These are phyloP conservation scores for Zosterops lateralis DNA, from an alignment of 2,113 vertebrate species.

Conservation along the genomic window DNA sequence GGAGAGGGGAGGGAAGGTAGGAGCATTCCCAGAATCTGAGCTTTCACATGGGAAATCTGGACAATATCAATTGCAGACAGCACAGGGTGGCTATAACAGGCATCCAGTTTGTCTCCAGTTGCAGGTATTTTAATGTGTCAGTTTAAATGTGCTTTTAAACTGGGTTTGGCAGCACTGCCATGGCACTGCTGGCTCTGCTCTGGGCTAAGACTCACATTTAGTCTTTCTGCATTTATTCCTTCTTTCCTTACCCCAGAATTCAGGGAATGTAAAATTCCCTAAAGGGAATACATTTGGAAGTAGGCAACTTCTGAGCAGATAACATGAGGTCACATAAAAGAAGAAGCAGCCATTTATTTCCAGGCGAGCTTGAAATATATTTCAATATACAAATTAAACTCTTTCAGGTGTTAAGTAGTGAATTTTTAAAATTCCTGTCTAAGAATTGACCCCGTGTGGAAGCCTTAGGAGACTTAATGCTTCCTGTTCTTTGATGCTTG, in stretches of 20 bases:
- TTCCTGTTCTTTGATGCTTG: background rate
- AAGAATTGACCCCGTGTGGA: background rate
- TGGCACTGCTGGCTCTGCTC: background rate
- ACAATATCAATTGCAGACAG: fast-evolving
- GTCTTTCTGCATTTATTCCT: background rate
- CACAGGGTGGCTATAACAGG: fast-evolving
- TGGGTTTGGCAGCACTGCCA: background rate
- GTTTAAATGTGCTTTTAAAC: background rate
- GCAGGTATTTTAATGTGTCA: background rate
- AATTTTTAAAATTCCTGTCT: background rate
- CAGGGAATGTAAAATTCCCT: background rate
- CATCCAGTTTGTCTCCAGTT: background rate
- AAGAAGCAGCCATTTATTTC: background rate
- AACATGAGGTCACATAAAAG: background rate
- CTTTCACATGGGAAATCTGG: fast-evolving
- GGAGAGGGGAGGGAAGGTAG: background rate
- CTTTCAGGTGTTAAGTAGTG: background rate
- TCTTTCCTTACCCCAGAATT: background rate
- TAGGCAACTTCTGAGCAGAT: background rate
- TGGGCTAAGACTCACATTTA: background rate
- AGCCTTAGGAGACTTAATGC: background rate
- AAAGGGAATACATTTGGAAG: background rate
- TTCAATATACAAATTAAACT: background rate
- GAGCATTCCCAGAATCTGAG: background rate
- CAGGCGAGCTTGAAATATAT: background rate